Evolutionary conservation across 2,888 invertebrate species (phyloP).

Genomic region (Acronicta leporina): DNA sequence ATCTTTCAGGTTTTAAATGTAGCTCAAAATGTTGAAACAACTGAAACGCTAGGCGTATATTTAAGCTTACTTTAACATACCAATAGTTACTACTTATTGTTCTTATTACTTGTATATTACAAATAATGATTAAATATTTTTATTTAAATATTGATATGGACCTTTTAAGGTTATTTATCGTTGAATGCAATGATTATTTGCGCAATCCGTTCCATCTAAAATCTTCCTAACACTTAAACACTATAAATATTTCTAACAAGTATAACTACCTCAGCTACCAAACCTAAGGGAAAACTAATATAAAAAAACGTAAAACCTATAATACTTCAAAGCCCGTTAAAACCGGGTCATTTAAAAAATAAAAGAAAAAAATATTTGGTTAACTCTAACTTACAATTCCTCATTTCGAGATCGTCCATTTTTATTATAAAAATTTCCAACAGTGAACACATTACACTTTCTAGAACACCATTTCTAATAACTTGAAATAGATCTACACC

Average conservation of each 20-base stretch:
- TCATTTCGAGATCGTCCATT: constrained; percentile 75
- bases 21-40: constrained; percentile 53
- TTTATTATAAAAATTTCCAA: constrained; percentile 73
- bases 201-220: constrained; percentile 74
- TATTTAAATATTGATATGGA: constrained; percentile 87
- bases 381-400: constrained; percentile 76
- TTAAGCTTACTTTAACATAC: constrained; percentile 68
- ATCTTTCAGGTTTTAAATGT: constrained; percentile 45
- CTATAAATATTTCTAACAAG: constrained; percentile 75
- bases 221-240: constrained; percentile 65
- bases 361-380: constrained; percentile 80
- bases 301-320: constrained; percentile 78
- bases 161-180: constrained; percentile 86
- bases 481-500: constrained; percentile 85
- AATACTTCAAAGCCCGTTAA: constrained; percentile 87
- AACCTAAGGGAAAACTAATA: constrained; percentile 67
- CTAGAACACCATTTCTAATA: constrained; percentile 78
- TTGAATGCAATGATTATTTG: constrained; percentile 73
- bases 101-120: constrained; percentile 81
- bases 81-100: constrained; percentile 87
- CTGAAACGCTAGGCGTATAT: constrained; percentile 82
- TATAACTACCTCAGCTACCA: constrained; percentile 75
- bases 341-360: constrained; percentile 78
- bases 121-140: constrained; percentile 85
- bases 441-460: constrained; percentile 84